Evolutionary conservation across 2,888 invertebrate species (phyloP).

Genomic region (Dendrolimus pini): DNA sequence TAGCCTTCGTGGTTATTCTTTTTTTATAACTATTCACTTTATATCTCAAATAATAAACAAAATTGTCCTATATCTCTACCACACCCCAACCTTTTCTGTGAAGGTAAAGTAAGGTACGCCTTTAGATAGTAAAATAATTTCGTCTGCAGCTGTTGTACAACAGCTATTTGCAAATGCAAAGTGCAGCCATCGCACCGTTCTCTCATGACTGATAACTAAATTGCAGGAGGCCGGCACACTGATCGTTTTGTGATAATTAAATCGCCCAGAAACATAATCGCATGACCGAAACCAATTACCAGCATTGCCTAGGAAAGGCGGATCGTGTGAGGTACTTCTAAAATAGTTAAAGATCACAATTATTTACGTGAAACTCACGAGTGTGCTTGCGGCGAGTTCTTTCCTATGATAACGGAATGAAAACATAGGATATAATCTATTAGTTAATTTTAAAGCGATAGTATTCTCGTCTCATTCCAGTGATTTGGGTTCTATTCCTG

Average conservation of each 20-base stretch:
- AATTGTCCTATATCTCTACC: too few species aligned
- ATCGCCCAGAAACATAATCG: constrained; percentile 72
- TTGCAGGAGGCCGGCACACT: constrained; percentile 66
- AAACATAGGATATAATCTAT: background rate
- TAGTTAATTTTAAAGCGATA: background rate
- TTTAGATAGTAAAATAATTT: too few species aligned
- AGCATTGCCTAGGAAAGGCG: constrained; percentile 61
- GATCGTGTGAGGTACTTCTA: constrained; percentile 57
- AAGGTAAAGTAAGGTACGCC: too few species aligned
- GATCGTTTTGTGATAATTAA: constrained; percentile 76
- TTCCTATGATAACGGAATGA: background rate
- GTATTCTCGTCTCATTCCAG: too few species aligned
- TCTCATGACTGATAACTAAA: constrained; percentile 74
- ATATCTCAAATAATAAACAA: too few species aligned
- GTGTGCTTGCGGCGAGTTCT: constrained; percentile 40
- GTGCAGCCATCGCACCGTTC: constrained; percentile 38
- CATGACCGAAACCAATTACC: constrained; percentile 74
- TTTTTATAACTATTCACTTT: too few species aligned
- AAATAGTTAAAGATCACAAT: constrained; percentile 58
- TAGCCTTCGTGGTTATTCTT: too few species aligned
- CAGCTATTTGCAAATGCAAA: constrained; percentile 30
- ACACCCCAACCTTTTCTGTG: too few species aligned
- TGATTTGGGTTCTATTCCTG: too few species aligned
- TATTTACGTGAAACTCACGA: constrained; percentile 62
- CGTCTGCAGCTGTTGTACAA: constrained; percentile 10